Evolutionary conservation across 2,888 invertebrate species (phyloP), one percentile per base, ranked within the genome.

Genomic region (Mayetiola destructor): DNA sequence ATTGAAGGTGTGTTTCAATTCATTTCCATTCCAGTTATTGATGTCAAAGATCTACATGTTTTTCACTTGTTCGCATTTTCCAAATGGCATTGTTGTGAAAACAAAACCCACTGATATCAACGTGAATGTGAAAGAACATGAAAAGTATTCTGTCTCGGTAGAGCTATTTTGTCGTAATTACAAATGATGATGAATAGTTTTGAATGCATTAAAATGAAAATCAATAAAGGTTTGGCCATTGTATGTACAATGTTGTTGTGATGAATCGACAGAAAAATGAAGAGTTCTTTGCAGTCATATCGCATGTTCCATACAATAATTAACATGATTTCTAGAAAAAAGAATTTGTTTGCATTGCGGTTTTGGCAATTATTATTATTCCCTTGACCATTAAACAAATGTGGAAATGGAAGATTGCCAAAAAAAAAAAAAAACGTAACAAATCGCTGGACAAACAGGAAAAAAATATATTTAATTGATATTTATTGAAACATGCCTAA

Each of bases 401-500:
- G 36, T 35, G 27, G 30, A 39, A 56, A 56, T 56, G 53, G 30
- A 53, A 32, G 10, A 16, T 32, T 53, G 53, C 53, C 53, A 53
- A 16, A 23, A 3, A 42, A 42, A 42, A 4, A 12, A 23, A 42
- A 21, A 18, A 40, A 40, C 40, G 12, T n/a, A 4, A 23, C 4
- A 23, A 48, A 21, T 3, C n/a, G n/a, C n/a, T n/a, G 27, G 29
- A 16, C 5, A 12, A 3, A 27, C 4, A 35, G 5, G 12, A 21
- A 52, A 27, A 55, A 37, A 16, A 40, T 9, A 52, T 16, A 12
- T 42, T 21, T 30, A 27, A 16, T n/a, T n/a, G n/a, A n/a, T n/a
- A n/a, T n/a, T n/a, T n/a, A n/a, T n/a, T n/a, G n/a, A n/a, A 10
- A 63, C 63, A 64, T 64, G 68, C 80, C 93, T 57, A 92, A 80